Evolutionary conservation across 64 coral and sea anemone species (phyloP), one percentile per base, ranked within the genome.

Genomic region (Montipora cactus): DNA sequence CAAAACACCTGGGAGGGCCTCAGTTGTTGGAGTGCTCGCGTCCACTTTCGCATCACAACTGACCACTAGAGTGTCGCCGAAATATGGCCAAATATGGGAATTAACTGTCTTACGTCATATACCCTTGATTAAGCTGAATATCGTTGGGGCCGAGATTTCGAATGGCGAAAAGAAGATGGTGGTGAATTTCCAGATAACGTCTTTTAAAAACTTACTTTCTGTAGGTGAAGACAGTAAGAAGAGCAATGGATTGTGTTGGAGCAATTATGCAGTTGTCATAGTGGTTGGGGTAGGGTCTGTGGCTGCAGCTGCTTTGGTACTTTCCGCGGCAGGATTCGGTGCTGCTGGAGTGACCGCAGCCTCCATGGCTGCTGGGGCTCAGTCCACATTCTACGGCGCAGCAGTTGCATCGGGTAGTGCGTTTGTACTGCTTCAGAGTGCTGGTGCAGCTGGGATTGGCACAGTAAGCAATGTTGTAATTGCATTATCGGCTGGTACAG

Each of bases 301-400:
- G 19, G 81, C 37, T 7, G 81, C 59, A 19, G 81, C 81, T 68
- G 61, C 81, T 3, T 5, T 84, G 10, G 37, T 47, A 28, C 16
- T 84, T 0, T 19, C 5, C 7, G 59, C 37, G 6, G 5, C 14
- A n/a, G 81, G 81, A 68, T 84, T 84, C 15, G 67, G 58, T 3
- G 37, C 59, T 49, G 81, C 1, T 13, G 81, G 81, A 45, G 81
- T 84, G 19, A 37, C 81, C 7, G 81, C 59, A 4, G 81, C 58
- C 2, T 84, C 81, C 2, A 1, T 47, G 3, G 81, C 81, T 16
- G 81, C 81, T 7, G 15, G 59, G 4, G 62, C 47, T 22, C 81
- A 84, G 81, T 84, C 81, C 16, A 15, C 81, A 46, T 21, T 84
- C 0, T 84, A 84, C 14, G 81, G 81, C 12, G 81, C n/a, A 67